phyloP scores from a whole-genome alignment of 2,888 invertebrate genomes.

The Erebia palarica region DNA sequence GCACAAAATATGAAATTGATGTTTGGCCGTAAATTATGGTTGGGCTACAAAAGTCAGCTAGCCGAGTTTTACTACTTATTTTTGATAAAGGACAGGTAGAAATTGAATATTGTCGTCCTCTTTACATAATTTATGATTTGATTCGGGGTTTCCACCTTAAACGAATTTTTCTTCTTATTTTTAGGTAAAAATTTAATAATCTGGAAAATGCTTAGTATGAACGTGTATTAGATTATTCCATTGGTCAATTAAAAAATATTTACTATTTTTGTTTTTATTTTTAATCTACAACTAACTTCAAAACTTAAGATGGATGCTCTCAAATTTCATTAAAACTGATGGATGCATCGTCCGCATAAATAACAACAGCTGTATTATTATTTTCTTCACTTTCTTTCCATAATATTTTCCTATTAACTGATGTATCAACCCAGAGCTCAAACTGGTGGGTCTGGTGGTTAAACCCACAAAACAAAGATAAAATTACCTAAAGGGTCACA shows the following conservation, averaged over 20 bases:
- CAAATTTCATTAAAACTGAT: neutral
- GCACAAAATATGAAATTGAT: constrained; percentile 48
- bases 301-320: constrained; percentile 4
- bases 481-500: no score
- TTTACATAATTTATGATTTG: neutral
- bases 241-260: no score
- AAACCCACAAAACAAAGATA: no score
- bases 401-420: neutral
- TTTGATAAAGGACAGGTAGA: constrained; percentile 1
- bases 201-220: no score
- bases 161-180: neutral
- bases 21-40: constrained; percentile 35
- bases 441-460: no score
- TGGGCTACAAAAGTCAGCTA: constrained; percentile 7
- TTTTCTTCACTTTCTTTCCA: neutral
- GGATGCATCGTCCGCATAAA: neutral
- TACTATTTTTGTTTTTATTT: no score
- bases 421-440: no score
- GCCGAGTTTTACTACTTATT: neutral
- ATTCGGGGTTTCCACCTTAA: neutral
- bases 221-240: no score
- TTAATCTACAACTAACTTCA: no score
- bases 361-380: neutral
- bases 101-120: neutral
- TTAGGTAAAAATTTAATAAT: no score